Evolutionary conservation across 2,797 vertebrate genomes (phyloP).

Genomic region (Scomberomorus guttatus): DNA sequence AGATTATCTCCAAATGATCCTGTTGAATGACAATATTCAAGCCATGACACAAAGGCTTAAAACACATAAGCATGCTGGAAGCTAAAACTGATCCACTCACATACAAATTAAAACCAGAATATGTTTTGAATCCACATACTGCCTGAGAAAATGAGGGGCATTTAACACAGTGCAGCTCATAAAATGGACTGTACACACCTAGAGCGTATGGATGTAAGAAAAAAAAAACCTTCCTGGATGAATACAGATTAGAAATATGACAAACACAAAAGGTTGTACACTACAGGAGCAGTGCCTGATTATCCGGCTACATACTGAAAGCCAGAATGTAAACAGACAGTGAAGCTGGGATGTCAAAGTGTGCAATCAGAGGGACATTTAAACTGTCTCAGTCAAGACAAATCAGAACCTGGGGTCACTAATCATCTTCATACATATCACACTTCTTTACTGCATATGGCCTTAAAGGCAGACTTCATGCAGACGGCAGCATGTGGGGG

Average conservation of each 20-base stretch:
- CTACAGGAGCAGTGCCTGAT: not conserved
- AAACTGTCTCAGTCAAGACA: slow-evolving; percentile 43
- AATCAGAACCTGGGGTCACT: slow-evolving; percentile 45
- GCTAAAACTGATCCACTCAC: slow-evolving; percentile 1
- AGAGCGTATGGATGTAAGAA: not conserved
- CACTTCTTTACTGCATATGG: slow-evolving; percentile 33
- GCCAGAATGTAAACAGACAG: slow-evolving; percentile 54
- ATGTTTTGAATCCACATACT: not conserved
- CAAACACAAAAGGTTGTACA: not conserved
- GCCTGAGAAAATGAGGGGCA: not conserved
- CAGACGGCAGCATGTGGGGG: slow-evolving; percentile 30
- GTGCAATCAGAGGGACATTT: slow-evolving; percentile 51
- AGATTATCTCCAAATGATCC: not conserved
- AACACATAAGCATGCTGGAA: slow-evolving; percentile 3
- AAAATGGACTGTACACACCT: not conserved
- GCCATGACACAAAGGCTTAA: not conserved
- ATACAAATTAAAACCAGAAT: slow-evolving; percentile 17
- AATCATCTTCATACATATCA: slow-evolving; percentile 10
- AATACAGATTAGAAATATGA: not conserved
- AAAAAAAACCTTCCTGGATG: not conserved
- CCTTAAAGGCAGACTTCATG: slow-evolving; percentile 29
- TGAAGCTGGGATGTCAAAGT: slow-evolving; percentile 36
- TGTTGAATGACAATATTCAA: slow-evolving; percentile 9
- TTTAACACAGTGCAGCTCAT: not conserved
- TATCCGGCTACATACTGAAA: slow-evolving; percentile 14